Base-by-base conservation (phyloP, 2,113 vertebrate genomes). In the Atrichornis clamosus region DNA sequence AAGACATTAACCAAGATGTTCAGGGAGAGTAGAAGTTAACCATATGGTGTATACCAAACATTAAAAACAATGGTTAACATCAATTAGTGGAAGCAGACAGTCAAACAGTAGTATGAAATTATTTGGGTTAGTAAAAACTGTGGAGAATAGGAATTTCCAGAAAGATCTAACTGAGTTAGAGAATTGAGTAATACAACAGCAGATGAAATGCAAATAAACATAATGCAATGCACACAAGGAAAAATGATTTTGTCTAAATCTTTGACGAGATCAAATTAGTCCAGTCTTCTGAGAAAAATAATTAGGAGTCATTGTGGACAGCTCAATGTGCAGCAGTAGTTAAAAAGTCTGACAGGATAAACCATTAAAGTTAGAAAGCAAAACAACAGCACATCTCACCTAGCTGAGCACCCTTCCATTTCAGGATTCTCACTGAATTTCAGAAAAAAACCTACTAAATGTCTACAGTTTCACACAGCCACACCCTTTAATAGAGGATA, bases 231-330 rank as follows among this genome's bases (percentile, higher is more conserved):
- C 84, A 95, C 82, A 97, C 84, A 91, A 80, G 64, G 41, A 96
- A 41, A 90, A 95, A 96, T 96, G 41, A 91, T 96, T 92, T 89
- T 74, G 73, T 91, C 82, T 88, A 95, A 94, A 91, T 68, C 95
- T 53, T 77, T 42, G 11, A 93, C 72, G 95, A 95, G 77, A 94
- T 95, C 79, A 93, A 94, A 97, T 95, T 97, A 96, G 97, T 94
- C 73, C 90, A 92, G 72, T 93, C 91, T 78, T 95, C 91, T 62
- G 58, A 96, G 96, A 93, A 97, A 95, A 95, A 96, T 52, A 90
- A 96, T 95, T 96, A 97, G 83, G 64, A 96, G 93, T 97, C 96
- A 97, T 97, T 97, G 96, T 97, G 96, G 94, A 97, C 96, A 96
- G 97, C 94, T 97, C 96, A 97, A 97, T 95, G 93, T 90, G 93